Evolutionary conservation across 2,797 vertebrate species (phyloP), one percentile per base, ranked within the genome.

Genomic region (Sphenodon punctatus): DNA sequence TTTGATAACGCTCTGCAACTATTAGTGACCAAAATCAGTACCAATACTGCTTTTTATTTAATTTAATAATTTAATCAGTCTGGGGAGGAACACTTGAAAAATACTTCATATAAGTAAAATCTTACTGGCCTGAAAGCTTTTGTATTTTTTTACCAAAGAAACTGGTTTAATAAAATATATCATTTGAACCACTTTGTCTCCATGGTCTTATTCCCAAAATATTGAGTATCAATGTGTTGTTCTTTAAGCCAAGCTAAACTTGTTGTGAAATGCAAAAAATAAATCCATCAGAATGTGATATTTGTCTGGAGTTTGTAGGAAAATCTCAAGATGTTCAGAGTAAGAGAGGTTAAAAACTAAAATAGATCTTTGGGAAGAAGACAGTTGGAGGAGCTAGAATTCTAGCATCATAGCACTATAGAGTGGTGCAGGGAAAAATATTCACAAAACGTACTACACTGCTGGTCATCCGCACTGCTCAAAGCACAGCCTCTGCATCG

Each of bases 371-470:
- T 80, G 12, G 75, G 72, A 84, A 76, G 10, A 67, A 68, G 64
- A 73, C 5, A 51, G 2, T 8, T 48, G 75, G 55, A 58, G 16
- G 58, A n/a, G n/a, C n/a, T n/a, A n/a, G n/a, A n/a, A n/a, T 76
- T 85, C 39, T 67, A 61, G 41, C 69, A 56, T 53, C 58, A 32
- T 79, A 38, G 15, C 5, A 39, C 15, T 66, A 2, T 80, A 72
- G 3, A 75, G n/a, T 67, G 82, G 85, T 86, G 45, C 76, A n/a
- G 46, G 23, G 48, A 48, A n/a, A 80, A 67, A 72, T 67, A 74
- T 34, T 51, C 78, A 45, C 25, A 58, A 73, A 79, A 59, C 30
- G n/a, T n/a, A n/a, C n/a, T n/a, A n/a, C n/a, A n/a, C n/a, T n/a
- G n/a, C n/a, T n/a, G n/a, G n/a, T n/a, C n/a, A n/a, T n/a, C n/a